Base-by-base conservation (phyloP, 2,888 invertebrate species). In the Euclidia mi region DNA sequence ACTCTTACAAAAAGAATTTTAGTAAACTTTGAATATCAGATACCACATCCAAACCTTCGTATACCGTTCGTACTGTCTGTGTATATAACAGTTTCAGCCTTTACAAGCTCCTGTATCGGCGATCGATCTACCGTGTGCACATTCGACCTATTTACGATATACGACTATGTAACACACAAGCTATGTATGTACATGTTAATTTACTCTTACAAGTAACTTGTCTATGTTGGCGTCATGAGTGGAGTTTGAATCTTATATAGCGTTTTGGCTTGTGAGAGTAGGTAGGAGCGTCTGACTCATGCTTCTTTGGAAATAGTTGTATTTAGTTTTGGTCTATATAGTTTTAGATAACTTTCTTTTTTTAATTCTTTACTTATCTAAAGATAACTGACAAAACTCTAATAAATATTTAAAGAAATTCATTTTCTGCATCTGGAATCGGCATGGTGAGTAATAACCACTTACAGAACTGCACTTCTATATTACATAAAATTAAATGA, bases 51-150 rank as follows among this genome's bases (percentile, higher is more conserved):
- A 41, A 40, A 3, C 15, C 3, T 37, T 44, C 10, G 2, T 18
- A 0, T 59, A 29, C n/a, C 35, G 14, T 10, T 48, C 45, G 11
- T 3, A 3, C 42, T 53, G 37, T 60, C 56, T 53, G 55, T 67
- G 65, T 57, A 71, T 64, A 64, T 65, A 67, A 59, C 60, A 67
- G 70, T 65, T 70, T 70, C 52, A 58, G 58, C 64, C 59, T 75
- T 65, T 66, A 75, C 61, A 68, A 61, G 75, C 68, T 56, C 32
- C 60, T 62, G 56, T 75, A 62, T 61, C 56, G 56, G 9, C 52
- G 58, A 71, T 68, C 65, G 65, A 66, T 71, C 57, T 66, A 37
- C 48, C 50, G 58, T 57, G 60, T 37, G 41, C 56, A 64, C 57
- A 58, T 49, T 42, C 52, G 56, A 67, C 63, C 52, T 65, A 65